A percentile compares a stretch with the other conserved stretches of the same genome.
Evolutionary conservation across 2,797 vertebrate genomes (phyloP).

Genomic region (Lemur catta): DNA sequence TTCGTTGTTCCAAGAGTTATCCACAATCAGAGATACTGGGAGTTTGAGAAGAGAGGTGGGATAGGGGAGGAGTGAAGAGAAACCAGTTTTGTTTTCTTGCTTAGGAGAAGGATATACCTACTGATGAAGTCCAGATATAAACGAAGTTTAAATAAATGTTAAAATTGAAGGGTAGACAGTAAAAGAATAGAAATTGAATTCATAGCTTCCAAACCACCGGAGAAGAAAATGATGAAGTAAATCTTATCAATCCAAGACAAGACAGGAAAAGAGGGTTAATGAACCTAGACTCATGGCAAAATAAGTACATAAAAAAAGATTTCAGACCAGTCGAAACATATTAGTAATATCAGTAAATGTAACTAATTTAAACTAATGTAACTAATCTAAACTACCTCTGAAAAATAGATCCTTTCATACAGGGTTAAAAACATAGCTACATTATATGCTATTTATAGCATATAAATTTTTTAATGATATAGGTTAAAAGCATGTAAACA

Average conservation of each 20-base stretch:
- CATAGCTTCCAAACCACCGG: neutral
- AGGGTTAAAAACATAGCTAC: neutral
- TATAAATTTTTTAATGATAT: neutral
- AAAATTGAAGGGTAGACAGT: neutral
- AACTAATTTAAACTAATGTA: neutral
- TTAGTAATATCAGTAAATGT: neutral
- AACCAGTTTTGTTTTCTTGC: neutral
- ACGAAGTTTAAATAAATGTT: neutral
- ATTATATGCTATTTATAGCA: neutral
- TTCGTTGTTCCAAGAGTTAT: neutral
- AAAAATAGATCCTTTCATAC: neutral
- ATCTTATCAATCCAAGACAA: neutral
- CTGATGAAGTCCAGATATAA: neutral
- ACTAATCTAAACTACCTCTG: neutral
- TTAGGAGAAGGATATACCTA: neutral
- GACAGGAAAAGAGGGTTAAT: neutral
- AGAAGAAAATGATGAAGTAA: neutral
- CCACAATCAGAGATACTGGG: neutral
- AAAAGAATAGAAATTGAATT: neutral
- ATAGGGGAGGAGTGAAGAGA: neutral
- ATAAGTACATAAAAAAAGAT: neutral
- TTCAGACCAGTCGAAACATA: neutral
- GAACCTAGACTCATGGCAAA: neutral
- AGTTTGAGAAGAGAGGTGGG: neutral
- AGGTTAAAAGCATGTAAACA: neutral